Evolutionary conservation across 2,113 vertebrate species (phyloP), one percentile per base, ranked within the genome.

Genomic region (Cyanoliseus patagonus): DNA sequence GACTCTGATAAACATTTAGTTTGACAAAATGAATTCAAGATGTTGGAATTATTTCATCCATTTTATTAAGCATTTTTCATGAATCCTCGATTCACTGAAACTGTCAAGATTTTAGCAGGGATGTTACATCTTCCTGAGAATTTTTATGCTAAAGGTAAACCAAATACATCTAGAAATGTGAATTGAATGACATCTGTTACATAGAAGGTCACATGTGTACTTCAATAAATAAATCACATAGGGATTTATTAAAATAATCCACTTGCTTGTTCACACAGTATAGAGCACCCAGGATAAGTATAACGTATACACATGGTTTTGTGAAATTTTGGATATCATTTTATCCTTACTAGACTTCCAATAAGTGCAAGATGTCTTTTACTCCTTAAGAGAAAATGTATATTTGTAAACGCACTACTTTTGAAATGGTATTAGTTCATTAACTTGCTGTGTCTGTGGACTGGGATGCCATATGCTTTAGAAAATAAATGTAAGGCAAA

Each of bases 21-120:
- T 88, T 95, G 47, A 93, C 86, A 76, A 96, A 97, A 97, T 96
- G 42, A 93, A 89, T 96, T 96, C 95, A 97, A 96, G 96, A 96
- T 96, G 95, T 94, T 96, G 73, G 66, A 92, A 92, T 91, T 94
- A 94, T 91, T 96, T 96, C 84, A 90, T 86, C 55, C 66, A 53
- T 86, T 95, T 92, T 96, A 33, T 72, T 62, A 88, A 92, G 61
- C 68, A 51, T 94, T 96, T 94, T 91, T 59, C 59, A 91, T 84
- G 86, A 94, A 87, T 84, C 49, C 41, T 95, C 37, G 27, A 62
- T 84, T 94, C 86, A 89, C 53, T 87, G 49, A 46, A 88, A 88
- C n/a, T 17, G 83, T 75, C 68, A 88, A 79, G 70, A 76, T 82
- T 82, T 91, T 37, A 69, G 33, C 82, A 76, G 23, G 31, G 62